These are phyloP conservation scores for Dicyrtomina minuta DNA, from an alignment of 2,888 invertebrate species.

Conservation along the genomic window DNA sequence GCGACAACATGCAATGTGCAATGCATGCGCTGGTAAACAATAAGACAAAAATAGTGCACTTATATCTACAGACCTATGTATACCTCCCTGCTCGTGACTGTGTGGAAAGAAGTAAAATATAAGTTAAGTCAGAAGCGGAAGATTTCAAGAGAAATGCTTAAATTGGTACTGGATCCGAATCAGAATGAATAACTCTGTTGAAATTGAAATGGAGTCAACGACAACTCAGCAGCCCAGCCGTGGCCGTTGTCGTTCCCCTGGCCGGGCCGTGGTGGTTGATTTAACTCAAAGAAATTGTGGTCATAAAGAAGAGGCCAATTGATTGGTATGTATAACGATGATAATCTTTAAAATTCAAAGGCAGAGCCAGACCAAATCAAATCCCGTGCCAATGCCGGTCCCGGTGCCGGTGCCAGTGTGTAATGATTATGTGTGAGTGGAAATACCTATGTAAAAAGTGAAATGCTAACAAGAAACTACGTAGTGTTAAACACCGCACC, in stretches of 20 bases:
- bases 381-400: neutral
- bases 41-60: too few relatives aligned
- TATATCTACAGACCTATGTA: too few relatives aligned
- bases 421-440: too few relatives aligned
- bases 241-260: too few relatives aligned
- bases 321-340: slow-evolving; percentile 8
- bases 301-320: slow-evolving; percentile 21
- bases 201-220: neutral
- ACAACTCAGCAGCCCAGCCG: too few relatives aligned
- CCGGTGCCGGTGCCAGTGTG: too few relatives aligned
- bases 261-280: slow-evolving; percentile 11
- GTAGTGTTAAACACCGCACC: neutral
- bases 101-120: neutral
- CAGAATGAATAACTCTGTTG: slow-evolving; percentile 16
- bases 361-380: neutral
- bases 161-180: slow-evolving; percentile 18
- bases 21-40: too few relatives aligned
- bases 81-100: too few relatives aligned
- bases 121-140: slow-evolving; percentile 3
- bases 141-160: slow-evolving; percentile 19
- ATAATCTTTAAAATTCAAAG: neutral
- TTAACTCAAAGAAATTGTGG: slow-evolving; percentile 18
- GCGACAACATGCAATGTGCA: too few relatives aligned
- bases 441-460: neutral
- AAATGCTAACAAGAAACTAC: neutral